Base-by-base conservation (phyloP, 2,113 vertebrate genomes). In the Madoqua kirkii region DNA sequence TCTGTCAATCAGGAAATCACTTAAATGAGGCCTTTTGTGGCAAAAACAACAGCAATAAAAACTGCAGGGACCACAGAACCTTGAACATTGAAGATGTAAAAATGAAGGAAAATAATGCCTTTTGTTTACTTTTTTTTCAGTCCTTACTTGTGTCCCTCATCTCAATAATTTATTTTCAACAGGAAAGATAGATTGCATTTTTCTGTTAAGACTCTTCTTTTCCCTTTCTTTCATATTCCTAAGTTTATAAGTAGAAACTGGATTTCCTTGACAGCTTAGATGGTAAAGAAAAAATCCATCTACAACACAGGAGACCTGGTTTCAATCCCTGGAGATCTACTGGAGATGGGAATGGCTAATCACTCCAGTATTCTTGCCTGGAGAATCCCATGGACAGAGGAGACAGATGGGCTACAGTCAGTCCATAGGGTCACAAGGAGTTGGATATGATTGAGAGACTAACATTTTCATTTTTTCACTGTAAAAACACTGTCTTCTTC, bases 1-100 rank as follows among this genome's bases (percentile, higher is more conserved):
- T 67, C 52, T 97, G 96, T 96, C 97, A 97, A 57, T 97, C 92
- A 96, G 14, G 29, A 96, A 96, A 93, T 96, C 84, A 87, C 87
- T 94, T 95, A 79, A 74, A 76, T 50, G 89, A 95, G 64, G 91
- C 48, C 21, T 14, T 33, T 64, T 79, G 33, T 79, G 62, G n/a
- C 36, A 89, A 97, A 96, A 95, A 54, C 23, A 89, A 43, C 48
- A 93, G 14, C 27, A 67, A 36, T 48, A 71, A 82, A 96, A 93
- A 31, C 27, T 60, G 1, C 27, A 45, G n/a, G 29, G 14, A 83
- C 16, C 16, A 40, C 27, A 11, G 21, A 76, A 71, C 1, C 67
- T 78, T 71, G 17, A 93, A 91, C 13, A 57, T 3, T 0, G 3
- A 45, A 57, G 31, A 50, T 14, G 9, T 4, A 85, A 57, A 48